Evolutionary conservation across 2,797 vertebrate species (phyloP).

Genomic region (Euthynnus affinis): DNA sequence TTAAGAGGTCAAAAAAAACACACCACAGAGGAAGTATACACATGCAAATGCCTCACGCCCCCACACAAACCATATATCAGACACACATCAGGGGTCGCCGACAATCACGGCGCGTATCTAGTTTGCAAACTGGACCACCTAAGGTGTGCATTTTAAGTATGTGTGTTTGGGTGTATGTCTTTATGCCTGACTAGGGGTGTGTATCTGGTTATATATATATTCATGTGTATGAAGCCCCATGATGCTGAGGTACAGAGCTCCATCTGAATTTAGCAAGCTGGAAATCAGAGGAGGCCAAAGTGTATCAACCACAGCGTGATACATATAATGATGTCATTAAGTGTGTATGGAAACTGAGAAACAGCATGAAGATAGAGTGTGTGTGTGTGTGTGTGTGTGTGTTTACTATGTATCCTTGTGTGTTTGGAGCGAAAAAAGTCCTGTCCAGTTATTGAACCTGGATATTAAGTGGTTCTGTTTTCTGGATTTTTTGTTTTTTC

Average conservation of each 20-base stretch:
- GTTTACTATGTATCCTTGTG: neutral
- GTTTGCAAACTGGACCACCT: conserved; percentile 19
- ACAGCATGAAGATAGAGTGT: neutral
- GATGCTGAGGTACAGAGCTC: conserved; percentile 1
- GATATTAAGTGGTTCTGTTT: conserved; percentile 19
- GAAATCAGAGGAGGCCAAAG: conserved; percentile 35
- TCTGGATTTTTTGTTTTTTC: neutral
- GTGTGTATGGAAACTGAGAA: conserved; percentile 3
- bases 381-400: conserved; percentile 1
- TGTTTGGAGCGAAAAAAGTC: neutral
- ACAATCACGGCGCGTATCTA: conserved; percentile 34
- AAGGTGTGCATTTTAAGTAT: conserved; percentile 12
- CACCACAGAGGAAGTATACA: neutral
- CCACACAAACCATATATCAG: conserved; percentile 23
- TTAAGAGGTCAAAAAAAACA: conserved; percentile 20
- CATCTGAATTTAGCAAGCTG: conserved; percentile 10
- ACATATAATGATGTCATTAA: conserved; percentile 42
- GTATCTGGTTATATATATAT: neutral
- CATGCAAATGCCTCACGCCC: conserved; percentile 3
- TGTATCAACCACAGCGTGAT: conserved; percentile 32
- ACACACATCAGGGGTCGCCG: conserved; percentile 47
- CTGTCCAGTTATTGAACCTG: conserved; percentile 14
- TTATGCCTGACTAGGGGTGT: neutral
- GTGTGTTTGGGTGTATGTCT: conserved; percentile 4
- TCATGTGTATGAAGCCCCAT: neutral